phyloP scores from a whole-genome alignment of 2,797 vertebrate genomes.

The Tympanoctomys barrerae region DNA sequence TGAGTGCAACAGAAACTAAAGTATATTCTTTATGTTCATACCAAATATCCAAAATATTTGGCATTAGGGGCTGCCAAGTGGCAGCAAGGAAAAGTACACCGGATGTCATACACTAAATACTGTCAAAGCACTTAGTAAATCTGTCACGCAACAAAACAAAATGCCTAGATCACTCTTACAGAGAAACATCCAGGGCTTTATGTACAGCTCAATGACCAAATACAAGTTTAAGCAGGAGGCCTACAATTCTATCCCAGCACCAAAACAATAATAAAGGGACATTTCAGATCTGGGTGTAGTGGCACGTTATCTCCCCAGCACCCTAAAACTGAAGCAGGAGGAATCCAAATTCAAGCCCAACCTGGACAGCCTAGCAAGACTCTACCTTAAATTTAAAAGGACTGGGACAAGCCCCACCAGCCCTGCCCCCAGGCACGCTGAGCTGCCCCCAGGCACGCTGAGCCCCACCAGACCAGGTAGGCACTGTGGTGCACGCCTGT shows the following conservation, averaged over 20 bases:
- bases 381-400: not conserved
- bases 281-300: not conserved
- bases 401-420: too few relatives aligned
- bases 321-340: not conserved
- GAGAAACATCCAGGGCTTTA: not conserved
- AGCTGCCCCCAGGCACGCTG: too few relatives aligned
- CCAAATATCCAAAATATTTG: not conserved
- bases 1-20: slow-evolving; percentile 1
- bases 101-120: not conserved
- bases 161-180: not conserved
- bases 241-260: not conserved
- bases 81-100: not conserved
- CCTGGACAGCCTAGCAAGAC: not conserved
- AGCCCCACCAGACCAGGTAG: too few relatives aligned
- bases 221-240: not conserved
- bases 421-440: too few relatives aligned
- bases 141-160: not conserved
- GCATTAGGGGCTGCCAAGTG: not conserved
- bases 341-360: not conserved
- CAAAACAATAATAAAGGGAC: not conserved
- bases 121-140: not conserved
- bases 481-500: too few relatives aligned
- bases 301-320: not conserved
- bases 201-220: not conserved
- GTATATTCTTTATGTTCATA: not conserved